A percentile compares a stretch with the other conserved stretches of the same genome.
Conservation (phyloP, 2,113 vertebrate species). For the Pollachius pollachius region DNA sequence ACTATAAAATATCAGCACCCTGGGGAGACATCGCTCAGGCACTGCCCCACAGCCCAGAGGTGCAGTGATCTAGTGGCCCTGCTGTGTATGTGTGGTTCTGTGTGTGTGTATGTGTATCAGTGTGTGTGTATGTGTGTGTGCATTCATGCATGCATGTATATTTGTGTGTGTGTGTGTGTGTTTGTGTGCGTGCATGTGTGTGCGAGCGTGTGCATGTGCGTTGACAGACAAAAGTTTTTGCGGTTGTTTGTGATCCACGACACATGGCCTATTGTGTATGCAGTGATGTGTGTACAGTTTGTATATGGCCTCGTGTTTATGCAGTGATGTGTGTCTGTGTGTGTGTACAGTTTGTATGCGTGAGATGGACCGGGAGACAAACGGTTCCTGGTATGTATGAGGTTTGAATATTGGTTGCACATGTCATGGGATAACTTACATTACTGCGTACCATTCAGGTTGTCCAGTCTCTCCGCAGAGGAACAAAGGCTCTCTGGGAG, state of each 20-base stretch:
- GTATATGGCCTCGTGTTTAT: too few species aligned
- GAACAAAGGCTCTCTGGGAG: too few species aligned
- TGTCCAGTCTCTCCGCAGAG: too few species aligned
- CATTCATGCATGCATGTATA: constrained; percentile 39
- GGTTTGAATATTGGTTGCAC: too few species aligned
- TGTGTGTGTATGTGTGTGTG: constrained; percentile 32
- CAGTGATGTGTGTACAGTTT: too few species aligned
- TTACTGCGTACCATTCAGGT: too few species aligned
- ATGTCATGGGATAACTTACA: too few species aligned
- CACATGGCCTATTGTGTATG: constrained; percentile 21
- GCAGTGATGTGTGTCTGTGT: too few species aligned
- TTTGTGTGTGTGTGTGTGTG: constrained; percentile 18
- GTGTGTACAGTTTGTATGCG: too few species aligned
- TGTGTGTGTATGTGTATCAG: constrained; percentile 33
- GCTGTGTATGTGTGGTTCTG: constrained; percentile 40
- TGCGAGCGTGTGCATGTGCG: neutral
- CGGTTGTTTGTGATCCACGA: constrained; percentile 21
- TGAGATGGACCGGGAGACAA: too few species aligned
- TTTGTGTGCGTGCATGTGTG: neutral
- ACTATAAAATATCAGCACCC: constrained; percentile 84
- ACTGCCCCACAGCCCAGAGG: constrained; percentile 69
- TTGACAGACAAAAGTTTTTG: neutral
- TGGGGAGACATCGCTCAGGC: constrained; percentile 77
- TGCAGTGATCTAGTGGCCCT: constrained; percentile 60
- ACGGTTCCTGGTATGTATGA: too few species aligned